Percentiles rank a stretch among this genome's conserved stretches.
Conservation (phyloP, 2,888 invertebrate genomes). For the Diaprepes abbreviatus region DNA sequence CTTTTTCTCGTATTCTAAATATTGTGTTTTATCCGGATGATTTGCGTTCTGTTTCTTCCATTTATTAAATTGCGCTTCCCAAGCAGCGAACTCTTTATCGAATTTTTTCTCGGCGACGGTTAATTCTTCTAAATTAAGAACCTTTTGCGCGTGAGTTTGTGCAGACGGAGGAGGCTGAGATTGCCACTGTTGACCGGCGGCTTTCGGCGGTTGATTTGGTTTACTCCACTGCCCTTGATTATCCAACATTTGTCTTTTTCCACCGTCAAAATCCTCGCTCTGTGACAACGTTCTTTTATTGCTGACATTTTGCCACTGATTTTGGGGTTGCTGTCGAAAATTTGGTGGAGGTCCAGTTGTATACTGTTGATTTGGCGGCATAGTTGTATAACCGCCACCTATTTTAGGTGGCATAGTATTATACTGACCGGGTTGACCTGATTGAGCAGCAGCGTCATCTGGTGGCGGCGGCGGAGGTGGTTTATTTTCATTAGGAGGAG, state of each 20-base stretch:
- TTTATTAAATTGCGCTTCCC: constrained; percentile 92
- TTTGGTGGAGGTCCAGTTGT: constrained; percentile 47
- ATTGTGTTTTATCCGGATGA: constrained; percentile 91
- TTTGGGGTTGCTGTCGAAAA: constrained; percentile 51
- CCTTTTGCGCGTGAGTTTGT: constrained; percentile 32
- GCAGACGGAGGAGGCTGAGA: constrained; percentile 24
- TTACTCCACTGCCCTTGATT: constrained; percentile 34
- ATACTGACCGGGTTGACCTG: constrained; percentile 20
- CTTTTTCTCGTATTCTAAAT: constrained; percentile 87
- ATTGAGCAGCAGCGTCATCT: constrained; percentile 59
- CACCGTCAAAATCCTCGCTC: constrained; percentile 10
- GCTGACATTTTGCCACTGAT: constrained; percentile 43
- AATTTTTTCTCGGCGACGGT: constrained; percentile 86
- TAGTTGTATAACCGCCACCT: constrained; percentile 18
- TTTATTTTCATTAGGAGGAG: constrained; percentile 60
- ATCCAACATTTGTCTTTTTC: constrained; percentile 43
- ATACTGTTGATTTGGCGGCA: constrained; percentile 31
- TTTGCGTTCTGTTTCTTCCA: constrained; percentile 93
- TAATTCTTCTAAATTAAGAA: constrained; percentile 63
- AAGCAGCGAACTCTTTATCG: constrained; percentile 89
- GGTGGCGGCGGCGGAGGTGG: constrained; percentile 67
- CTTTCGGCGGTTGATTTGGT: constrained; percentile 10
- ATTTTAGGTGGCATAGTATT: not conserved
- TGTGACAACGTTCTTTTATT: constrained; percentile 51
- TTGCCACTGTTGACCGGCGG: constrained; percentile 15